Percentiles rank a stretch among this genome's conserved stretches.
Conservation (phyloP, 2,888 invertebrate genomes). For the Pseudolycoriella hygida region DNA sequence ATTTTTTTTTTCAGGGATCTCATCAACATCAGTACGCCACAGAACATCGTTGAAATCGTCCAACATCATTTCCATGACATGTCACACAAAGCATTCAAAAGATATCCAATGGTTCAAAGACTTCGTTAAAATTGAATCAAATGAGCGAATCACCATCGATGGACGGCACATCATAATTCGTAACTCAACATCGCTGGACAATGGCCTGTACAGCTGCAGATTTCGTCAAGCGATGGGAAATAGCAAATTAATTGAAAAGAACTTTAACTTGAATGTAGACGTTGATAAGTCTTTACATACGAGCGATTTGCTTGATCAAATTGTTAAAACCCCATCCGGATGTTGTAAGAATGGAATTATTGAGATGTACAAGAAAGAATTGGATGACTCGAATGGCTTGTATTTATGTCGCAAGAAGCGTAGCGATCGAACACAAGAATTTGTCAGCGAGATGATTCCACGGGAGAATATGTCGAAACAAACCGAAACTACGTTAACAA, state of each 20-base stretch:
- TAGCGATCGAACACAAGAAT: conserved; percentile 16
- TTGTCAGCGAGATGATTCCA: conserved; percentile 26
- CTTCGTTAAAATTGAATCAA: conserved; percentile 33
- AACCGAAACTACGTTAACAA: conserved; percentile 32
- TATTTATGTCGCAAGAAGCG: conserved; percentile 26
- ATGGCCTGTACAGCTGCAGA: no score
- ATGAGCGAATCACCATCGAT: conserved; percentile 38
- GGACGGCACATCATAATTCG: conserved; percentile 13
- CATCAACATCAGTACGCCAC: no score
- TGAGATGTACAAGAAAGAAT: not conserved
- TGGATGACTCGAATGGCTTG: conserved; percentile 5
- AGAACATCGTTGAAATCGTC: no score
- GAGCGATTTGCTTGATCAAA: not conserved
- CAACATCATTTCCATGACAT: no score
- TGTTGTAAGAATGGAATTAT: not conserved
- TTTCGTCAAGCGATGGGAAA: no score
- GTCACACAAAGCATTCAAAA: no score
- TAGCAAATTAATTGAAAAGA: no score
- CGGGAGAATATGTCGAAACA: conserved; percentile 37
- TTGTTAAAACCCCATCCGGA: not conserved
- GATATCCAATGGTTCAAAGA: no score
- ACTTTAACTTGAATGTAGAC: no score
- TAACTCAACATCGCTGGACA: no score
- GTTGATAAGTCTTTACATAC: no score
- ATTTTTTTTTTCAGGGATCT: no score